These are phyloP conservation scores for Lithophane semibrunnea DNA, from an alignment of 2,888 invertebrate genomes.

Conservation along the genomic window DNA sequence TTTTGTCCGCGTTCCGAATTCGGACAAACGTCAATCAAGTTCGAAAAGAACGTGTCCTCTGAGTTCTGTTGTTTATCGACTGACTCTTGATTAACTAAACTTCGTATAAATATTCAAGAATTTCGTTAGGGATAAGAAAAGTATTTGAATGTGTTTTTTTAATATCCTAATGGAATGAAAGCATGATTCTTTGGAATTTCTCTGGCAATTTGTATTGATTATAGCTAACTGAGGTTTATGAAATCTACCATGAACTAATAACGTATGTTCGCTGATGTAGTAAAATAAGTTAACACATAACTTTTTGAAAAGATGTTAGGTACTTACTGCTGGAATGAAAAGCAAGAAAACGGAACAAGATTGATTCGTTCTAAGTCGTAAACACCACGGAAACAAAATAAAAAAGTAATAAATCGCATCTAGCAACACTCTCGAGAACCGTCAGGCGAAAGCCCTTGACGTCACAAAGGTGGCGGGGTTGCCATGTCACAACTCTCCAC, in stretches of 20 bases:
- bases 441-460: conserved; percentile 72
- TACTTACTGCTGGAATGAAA: not conserved
- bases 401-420: conserved; percentile 64
- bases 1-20: conserved; percentile 70
- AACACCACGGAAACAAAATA: conserved; percentile 57
- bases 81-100: conserved; percentile 60
- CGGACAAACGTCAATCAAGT: conserved; percentile 78
- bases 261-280: not conserved
- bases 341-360: not conserved
- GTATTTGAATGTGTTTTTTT: conserved; percentile 17
- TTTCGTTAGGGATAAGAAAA: conserved; percentile 53
- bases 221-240: not conserved
- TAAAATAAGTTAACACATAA: not conserved
- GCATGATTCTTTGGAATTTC: not conserved
- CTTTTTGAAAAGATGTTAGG: not conserved
- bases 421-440: conserved; percentile 63
- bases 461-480: conserved; percentile 75
- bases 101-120: conserved; percentile 56
- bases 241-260: not conserved
- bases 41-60: conserved; percentile 69
- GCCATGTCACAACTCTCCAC: conserved; percentile 79
- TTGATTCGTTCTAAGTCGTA: conserved; percentile 31
- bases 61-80: conserved; percentile 65
- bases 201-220: not conserved
- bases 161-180: conserved; percentile 1